Conservation (phyloP, 2,113 vertebrate species). For the Pterophyllum scalare region DNA sequence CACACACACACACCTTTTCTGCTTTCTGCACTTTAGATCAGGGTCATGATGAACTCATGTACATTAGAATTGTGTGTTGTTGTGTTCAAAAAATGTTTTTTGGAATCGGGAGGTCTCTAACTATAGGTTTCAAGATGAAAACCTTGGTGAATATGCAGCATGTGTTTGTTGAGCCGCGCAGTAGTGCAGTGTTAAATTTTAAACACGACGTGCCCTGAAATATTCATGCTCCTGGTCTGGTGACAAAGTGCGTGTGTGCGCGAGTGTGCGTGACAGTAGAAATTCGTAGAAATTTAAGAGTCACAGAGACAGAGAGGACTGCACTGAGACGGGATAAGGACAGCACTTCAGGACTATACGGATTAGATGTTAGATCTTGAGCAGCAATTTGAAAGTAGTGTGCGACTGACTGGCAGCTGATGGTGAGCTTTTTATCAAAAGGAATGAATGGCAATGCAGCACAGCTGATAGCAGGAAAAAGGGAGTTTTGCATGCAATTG, state of each 20-base stretch:
- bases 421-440: slow-evolving; percentile 60
- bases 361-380: slow-evolving; percentile 31
- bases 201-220: slow-evolving; percentile 67
- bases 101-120: not conserved
- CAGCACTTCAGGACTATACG: slow-evolving; percentile 16
- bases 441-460: not conserved
- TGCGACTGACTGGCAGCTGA: slow-evolving; percentile 48
- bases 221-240: slow-evolving; percentile 74
- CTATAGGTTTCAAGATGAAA: not conserved
- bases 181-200: slow-evolving; percentile 64
- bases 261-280: slow-evolving; percentile 2
- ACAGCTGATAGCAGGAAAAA: not conserved
- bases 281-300: slow-evolving; percentile 52
- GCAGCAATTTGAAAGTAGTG: slow-evolving; percentile 36
- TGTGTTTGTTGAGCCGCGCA: slow-evolving; percentile 27
- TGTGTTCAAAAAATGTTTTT: not conserved
- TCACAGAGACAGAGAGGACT: slow-evolving; percentile 15
- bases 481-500: not conserved
- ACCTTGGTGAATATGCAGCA: slow-evolving; percentile 15
- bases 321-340: slow-evolving; percentile 15
- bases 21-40: not conserved
- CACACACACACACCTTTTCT: not conserved
- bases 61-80: not conserved
- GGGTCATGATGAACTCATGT: not conserved
- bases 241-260: slow-evolving; percentile 42